Conservation (phyloP, 1,140 invertebrate species). For the Thaumatotibia leucotreta region DNA sequence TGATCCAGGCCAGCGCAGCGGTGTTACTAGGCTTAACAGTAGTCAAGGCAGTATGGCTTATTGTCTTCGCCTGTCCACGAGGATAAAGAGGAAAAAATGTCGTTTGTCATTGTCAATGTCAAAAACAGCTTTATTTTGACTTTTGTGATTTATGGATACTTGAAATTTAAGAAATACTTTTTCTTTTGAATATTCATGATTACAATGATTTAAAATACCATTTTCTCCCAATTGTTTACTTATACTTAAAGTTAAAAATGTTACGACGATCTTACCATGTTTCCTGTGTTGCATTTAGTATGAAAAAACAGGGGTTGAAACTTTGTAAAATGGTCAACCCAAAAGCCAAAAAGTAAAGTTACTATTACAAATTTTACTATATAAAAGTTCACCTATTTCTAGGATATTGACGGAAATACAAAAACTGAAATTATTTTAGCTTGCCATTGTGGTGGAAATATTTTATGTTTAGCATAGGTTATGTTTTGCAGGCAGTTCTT, state of each 20-base stretch:
- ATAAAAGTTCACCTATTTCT: too few relatives aligned
- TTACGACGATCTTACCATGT: constrained; percentile 49
- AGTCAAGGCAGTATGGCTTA: too few relatives aligned
- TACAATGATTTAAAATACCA: too few relatives aligned
- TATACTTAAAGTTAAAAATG: constrained; percentile 16
- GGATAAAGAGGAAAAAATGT: too few relatives aligned
- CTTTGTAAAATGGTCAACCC: constrained; percentile 63
- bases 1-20: too few relatives aligned
- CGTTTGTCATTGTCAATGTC: background rate
- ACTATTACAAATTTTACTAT: background rate
- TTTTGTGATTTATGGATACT: too few relatives aligned
- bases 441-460: background rate
- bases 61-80: too few relatives aligned
- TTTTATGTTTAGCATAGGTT: constrained; percentile 19
- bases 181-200: too few relatives aligned
- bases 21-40: too few relatives aligned
- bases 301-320: constrained; percentile 58
- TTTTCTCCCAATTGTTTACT: background rate
- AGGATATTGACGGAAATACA: too few relatives aligned
- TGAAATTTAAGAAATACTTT: too few relatives aligned
- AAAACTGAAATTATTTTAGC: too few relatives aligned
- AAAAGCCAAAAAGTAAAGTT: constrained; percentile 47
- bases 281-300: constrained; percentile 31
- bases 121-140: background rate
- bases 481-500: constrained; percentile 50